These are phyloP conservation scores for Drosophila serrata DNA, from an alignment of 1,140 invertebrate species.

Conservation along the genomic window DNA sequence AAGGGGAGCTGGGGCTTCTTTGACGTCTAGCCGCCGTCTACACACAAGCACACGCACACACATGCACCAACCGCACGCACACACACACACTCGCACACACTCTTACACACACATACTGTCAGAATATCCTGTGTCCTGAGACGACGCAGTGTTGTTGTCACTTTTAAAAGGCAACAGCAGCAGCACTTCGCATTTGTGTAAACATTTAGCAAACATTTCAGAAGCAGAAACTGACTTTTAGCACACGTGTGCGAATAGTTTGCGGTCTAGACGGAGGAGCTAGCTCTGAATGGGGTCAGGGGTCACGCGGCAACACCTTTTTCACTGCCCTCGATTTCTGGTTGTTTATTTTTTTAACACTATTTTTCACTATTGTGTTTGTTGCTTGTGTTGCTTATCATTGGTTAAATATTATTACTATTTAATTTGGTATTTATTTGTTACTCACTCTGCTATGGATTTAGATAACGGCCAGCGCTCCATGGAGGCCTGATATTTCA, in stretches of 20 bases:
- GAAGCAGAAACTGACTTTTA: conserved; percentile 18
- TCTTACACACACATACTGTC: background rate
- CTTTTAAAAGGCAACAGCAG: conserved; percentile 26
- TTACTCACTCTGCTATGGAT: conserved; percentile 97
- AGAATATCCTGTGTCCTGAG: conserved; percentile 24
- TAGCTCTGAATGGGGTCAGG: conserved; percentile 39
- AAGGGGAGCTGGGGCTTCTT: conserved; percentile 19
- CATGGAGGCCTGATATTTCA: conserved; percentile 98
- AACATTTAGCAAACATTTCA: conserved; percentile 59
- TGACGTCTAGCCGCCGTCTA: conserved; percentile 67
- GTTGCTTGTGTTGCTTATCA: background rate
- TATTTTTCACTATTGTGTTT: background rate
- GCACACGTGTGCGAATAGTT: conserved; percentile 64
- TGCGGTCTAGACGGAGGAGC: conserved; percentile 31
- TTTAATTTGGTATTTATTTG: conserved; percentile 23
- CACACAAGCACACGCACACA: conserved; percentile 45
- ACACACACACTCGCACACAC: background rate
- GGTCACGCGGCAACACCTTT: conserved; percentile 31
- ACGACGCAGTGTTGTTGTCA: conserved; percentile 28
- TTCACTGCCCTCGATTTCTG: background rate
- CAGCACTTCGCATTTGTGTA: conserved; percentile 65
- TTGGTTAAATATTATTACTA: conserved; percentile 8
- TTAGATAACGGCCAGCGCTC: conserved; percentile 97
- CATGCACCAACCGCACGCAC: background rate
- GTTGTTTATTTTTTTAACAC: background rate